Base-by-base conservation (phyloP, 2,888 invertebrate species). In the Papilio demoleus region DNA sequence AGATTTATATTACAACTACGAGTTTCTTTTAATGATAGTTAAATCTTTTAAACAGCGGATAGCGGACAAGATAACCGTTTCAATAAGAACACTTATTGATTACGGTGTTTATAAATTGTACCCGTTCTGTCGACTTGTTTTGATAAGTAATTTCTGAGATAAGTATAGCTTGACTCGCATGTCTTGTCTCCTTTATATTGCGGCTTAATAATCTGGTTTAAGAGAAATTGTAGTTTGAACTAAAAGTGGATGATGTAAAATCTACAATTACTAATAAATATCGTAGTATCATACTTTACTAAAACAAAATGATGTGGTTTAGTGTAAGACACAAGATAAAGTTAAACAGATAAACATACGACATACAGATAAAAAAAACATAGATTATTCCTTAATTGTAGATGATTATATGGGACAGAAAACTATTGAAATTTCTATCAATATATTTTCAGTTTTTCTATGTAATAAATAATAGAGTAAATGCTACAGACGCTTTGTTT, bases 141-240 rank as follows among this genome's bases (percentile, higher is more conserved):
- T 40, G 60, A 60, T 31, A 31, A 56, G 31, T 56, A 56, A 56
- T 27, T 56, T 56, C 31, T 27, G 53, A 31, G 53, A 31, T 31
- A 56, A 31, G 31, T 56, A 31, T 14, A n/a, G 31, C 17, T 31
- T 31, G n/a, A 56, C 53, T 31, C 17, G 53, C 17, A 31, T 56
- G 53, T 56, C 53, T 56, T 56, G 53, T 56, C 9, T 31, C 27
- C n/a, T 17, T 56, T 1, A 4, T 50, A 31, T 31, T 53, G 14
- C 27, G 17, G 31, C 11, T 56, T 3, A 24, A 31, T 56, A 24
- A n/a, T 53, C 53, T 31, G 31, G 53, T 56, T 56, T 56, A 56
- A 0, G n/a, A 56, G 53, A 56, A 56, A 56, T 17, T 56, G 12
- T 31, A 31, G n/a, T 17, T 53, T 53, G 17, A 31, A 53, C n/a